Evolutionary conservation across 2,113 vertebrate species (phyloP), one percentile per base, ranked within the genome.

Genomic region (Oreamnos americanus): DNA sequence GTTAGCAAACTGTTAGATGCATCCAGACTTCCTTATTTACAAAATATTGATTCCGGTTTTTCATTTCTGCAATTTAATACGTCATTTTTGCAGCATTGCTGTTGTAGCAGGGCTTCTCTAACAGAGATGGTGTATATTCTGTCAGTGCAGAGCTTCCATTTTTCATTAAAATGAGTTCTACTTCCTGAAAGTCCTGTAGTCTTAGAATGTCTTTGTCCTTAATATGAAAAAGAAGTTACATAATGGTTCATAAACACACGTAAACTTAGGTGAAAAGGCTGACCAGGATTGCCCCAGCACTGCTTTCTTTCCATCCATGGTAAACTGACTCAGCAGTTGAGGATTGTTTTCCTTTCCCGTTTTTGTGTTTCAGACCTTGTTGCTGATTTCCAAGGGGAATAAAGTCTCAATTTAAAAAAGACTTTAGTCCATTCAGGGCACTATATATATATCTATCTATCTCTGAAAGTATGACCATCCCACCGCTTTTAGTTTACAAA

Each of bases 161-260:
- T 98, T 98, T 98, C 84, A 36, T 6, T 85, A 99, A 97, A 64
- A 99, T 99, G 3, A 99, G 67, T 98, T 99, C 99, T 98, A 99
- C 98, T 98, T 99, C 99, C 91, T 99, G 99, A 96, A 99, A 99
- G 98, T 99, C 99, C 98, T 99, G 99, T 86, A 99, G 99, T 90
- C 99, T 99, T 67, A 99, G 99, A 84, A 99, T 99, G 16, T 99
- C 99, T 98, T 99, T 99, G 98, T 99, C 99, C 99, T 99, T 97
- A 94, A 71, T 39, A 28, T 96, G 17, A 71, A 47, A 94, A 91
- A 92, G 19, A 97, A 43, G 97, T 60, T 96, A 57, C 53, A 45
- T 55, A 49, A 28, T 82, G 12, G 2, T 1, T 51, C 2, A n/a
- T 74, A 26, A 64, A 30, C 45, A 45, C 12, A 13, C 23, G 16